phyloP scores from a whole-genome alignment of 1,140 invertebrate genomes.

The Eulimnadia texana region DNA sequence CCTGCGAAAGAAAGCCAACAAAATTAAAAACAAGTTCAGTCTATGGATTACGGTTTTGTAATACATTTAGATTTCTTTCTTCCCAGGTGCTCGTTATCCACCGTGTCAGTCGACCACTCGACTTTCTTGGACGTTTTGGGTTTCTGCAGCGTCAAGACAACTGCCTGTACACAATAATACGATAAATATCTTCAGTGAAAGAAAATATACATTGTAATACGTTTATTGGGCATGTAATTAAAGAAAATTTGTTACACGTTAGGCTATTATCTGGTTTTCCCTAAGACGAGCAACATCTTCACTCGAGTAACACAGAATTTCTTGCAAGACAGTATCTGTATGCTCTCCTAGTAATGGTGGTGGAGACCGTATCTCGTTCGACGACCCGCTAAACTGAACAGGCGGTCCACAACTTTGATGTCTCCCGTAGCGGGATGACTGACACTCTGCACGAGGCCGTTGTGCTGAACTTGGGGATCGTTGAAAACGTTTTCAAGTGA shows the following conservation, averaged over 20 bases:
- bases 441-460: constrained; percentile 59
- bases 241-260: neutral
- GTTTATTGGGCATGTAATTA: neutral
- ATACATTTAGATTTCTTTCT: constrained; percentile 91
- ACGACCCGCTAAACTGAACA: constrained; percentile 56
- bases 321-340: constrained; percentile 54
- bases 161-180: constrained; percentile 20
- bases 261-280: constrained; percentile 15
- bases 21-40: constrained; percentile 3
- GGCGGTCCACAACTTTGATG: constrained; percentile 74
- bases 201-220: neutral
- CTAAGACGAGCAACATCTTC: constrained; percentile 41
- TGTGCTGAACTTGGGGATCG: constrained; percentile 66
- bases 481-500: constrained; percentile 67
- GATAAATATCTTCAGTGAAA: neutral
- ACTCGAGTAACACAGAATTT: constrained; percentile 50
- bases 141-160: constrained; percentile 56
- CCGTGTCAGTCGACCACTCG: constrained; percentile 69
- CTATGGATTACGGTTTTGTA: constrained; percentile 20
- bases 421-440: constrained; percentile 50
- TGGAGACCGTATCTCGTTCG: constrained; percentile 51
- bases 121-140: constrained; percentile 62
- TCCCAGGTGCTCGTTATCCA: constrained; percentile 85
- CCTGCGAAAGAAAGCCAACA: constrained; percentile 35
- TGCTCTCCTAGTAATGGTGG: constrained; percentile 79